phyloP scores from a whole-genome alignment of 2,888 invertebrate species.

The Subacronicta megacephala region DNA sequence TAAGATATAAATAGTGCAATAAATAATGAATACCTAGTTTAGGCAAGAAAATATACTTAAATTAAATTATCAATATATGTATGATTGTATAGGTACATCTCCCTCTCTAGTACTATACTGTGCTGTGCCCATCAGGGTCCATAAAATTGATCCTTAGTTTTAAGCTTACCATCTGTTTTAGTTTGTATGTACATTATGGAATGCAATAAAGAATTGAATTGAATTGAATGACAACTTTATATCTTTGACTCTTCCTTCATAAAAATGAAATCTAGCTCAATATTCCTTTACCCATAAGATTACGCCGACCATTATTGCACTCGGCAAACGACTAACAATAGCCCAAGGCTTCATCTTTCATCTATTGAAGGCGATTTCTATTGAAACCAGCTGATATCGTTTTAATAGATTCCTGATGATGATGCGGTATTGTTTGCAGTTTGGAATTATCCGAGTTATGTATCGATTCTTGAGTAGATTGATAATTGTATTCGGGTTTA shows the following conservation, averaged over 20 bases:
- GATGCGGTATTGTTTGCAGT: slow-evolving; percentile 30
- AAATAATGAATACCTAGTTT: too few species aligned
- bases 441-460: not conserved
- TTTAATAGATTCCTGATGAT: slow-evolving; percentile 61
- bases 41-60: too few species aligned
- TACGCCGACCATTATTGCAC: slow-evolving; percentile 44
- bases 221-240: too few species aligned
- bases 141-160: too few species aligned
- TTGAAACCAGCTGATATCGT: slow-evolving; percentile 46
- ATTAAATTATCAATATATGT: too few species aligned
- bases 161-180: too few species aligned
- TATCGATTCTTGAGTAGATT: not conserved
- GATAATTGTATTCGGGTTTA: not conserved
- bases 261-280: not conserved
- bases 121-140: too few species aligned
- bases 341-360: slow-evolving; percentile 33
- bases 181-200: too few species aligned
- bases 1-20: too few species aligned
- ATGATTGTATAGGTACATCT: too few species aligned
- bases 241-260: not conserved
- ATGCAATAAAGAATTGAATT: too few species aligned
- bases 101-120: too few species aligned
- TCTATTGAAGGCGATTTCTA: slow-evolving; percentile 42
- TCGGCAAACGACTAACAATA: slow-evolving; percentile 46
- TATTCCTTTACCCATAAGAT: slow-evolving; percentile 4